Evolutionary conservation across 1,140 invertebrate species (phyloP).

Genomic region (Oppia nitens): DNA sequence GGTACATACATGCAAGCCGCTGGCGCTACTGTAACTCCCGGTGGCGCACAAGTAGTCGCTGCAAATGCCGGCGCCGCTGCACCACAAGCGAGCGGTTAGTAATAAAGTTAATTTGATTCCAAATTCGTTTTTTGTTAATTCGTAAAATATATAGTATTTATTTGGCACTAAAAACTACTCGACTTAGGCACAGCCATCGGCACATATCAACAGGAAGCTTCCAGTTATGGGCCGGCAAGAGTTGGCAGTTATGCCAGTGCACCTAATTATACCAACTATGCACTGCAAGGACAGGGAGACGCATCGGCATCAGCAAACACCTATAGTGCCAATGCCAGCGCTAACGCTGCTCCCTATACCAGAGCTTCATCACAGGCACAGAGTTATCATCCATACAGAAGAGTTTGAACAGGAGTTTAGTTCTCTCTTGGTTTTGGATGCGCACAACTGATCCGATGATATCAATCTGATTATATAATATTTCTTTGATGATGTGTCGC

Average conservation of each 20-base stretch:
- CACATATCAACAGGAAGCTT: neutral
- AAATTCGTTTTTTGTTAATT: too few species aligned
- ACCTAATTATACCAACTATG: neutral
- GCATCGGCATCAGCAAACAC: neutral
- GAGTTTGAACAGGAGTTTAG: neutral
- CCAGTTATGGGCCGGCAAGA: neutral
- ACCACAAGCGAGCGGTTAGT: neutral
- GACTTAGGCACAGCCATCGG: slow-evolving; percentile 2
- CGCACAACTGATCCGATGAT: neutral
- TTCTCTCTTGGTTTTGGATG: neutral
- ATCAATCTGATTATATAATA: too few species aligned
- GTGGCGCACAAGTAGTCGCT: neutral
- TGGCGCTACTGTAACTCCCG: neutral
- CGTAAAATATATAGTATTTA: too few species aligned
- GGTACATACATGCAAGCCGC: neutral
- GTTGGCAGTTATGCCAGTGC: neutral
- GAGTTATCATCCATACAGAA: slow-evolving; percentile 27
- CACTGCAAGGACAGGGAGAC: neutral
- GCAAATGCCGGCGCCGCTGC: neutral
- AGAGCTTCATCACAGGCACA: slow-evolving; percentile 16
- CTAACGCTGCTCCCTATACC: slow-evolving; percentile 1
- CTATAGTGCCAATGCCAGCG: neutral
- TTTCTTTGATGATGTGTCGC: too few species aligned
- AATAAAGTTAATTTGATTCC: too few species aligned
- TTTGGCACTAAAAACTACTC: too few species aligned